Evolutionary conservation across 53 echinoderm and acorn worm species (phyloP).

Genomic region (Actinopyga echinites): DNA sequence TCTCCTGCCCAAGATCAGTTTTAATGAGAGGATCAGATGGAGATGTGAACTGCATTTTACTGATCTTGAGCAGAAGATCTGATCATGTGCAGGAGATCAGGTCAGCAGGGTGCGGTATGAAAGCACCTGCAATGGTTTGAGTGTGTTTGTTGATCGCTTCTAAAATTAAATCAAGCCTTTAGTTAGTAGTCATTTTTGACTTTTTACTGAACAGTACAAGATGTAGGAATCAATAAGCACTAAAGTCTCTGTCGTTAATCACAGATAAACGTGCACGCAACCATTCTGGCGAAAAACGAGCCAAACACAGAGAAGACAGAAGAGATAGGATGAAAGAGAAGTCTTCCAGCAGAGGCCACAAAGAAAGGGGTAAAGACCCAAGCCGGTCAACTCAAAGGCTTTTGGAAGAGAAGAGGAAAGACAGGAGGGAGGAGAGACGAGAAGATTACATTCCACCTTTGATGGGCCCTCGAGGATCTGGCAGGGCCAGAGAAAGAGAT

Average conservation of each 20-base stretch:
- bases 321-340: conserved; percentile 32
- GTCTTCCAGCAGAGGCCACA: conserved; percentile 3
- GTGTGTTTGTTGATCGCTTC: too few species aligned
- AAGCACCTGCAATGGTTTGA: too few species aligned
- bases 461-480: not conserved
- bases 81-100: too few species aligned
- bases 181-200: too few species aligned
- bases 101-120: too few species aligned
- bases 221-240: too few species aligned
- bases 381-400: not conserved
- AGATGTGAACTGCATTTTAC: too few species aligned
- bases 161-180: too few species aligned
- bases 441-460: conserved; percentile 6
- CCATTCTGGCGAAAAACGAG: conserved; percentile 39
- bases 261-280: conserved; percentile 48
- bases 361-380: conserved; percentile 31
- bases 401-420: conserved; percentile 6
- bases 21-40: too few species aligned
- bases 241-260: not conserved
- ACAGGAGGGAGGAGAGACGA: conserved; percentile 7
- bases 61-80: too few species aligned
- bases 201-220: too few species aligned
- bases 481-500: not conserved
- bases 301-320: conserved; percentile 57
- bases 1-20: too few species aligned